Conservation (phyloP, 1,140 invertebrate genomes). For the Apis mellifera region Amel_HAv3.1 CM009940.2:8416501-8417000, state of each 20-base stretch:
- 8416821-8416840: slow-evolving; percentile 95
- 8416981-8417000: slow-evolving; percentile 99
- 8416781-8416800: slow-evolving; percentile 99
- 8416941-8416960: slow-evolving; percentile 99
- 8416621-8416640: slow-evolving; percentile 33
- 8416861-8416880: slow-evolving; percentile 8
- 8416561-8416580: slow-evolving; percentile 19
- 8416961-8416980: slow-evolving; percentile 98
- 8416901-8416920: slow-evolving; percentile 85
- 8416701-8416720: slow-evolving; percentile 87
- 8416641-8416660: slow-evolving; percentile 91
- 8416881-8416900: slow-evolving; percentile 22
- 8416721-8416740: slow-evolving; percentile 84
- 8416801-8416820: slow-evolving; percentile 97
- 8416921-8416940: slow-evolving; percentile 98
- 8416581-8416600: slow-evolving; percentile 23
- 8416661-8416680: slow-evolving; percentile 93
- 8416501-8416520: slow-evolving; percentile 14
- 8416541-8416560: slow-evolving; percentile 2
- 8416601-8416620: slow-evolving; percentile 55
- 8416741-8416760: slow-evolving; percentile 95
- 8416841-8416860: slow-evolving; percentile 26
- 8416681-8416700: slow-evolving; percentile 87
- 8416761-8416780: slow-evolving; percentile 92
- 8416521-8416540: background rate